phyloP scores from a whole-genome alignment of 2,113 vertebrate species.

The Blennius ocellaris region DNA sequence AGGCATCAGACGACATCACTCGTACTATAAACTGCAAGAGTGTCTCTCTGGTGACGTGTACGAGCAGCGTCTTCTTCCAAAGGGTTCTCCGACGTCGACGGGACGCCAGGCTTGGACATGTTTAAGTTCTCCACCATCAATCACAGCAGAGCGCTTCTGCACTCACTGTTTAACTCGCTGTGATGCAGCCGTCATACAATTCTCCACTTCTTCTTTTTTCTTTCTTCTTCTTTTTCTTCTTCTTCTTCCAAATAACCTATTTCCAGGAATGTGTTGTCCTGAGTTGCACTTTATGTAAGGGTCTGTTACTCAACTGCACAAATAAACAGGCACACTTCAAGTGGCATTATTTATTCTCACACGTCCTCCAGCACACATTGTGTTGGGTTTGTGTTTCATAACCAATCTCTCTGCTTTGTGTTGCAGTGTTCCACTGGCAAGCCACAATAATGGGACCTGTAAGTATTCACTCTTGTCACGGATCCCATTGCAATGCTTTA shows the following conservation, averaged over 20 bases:
- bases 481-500: background rate
- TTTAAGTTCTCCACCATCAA: background rate
- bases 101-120: slow-evolving; percentile 7
- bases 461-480: slow-evolving; percentile 80
- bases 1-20: slow-evolving; percentile 37
- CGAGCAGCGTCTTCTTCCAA: slow-evolving; percentile 8
- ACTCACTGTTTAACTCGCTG: no score
- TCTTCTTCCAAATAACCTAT: background rate
- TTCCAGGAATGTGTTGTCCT: slow-evolving; percentile 8
- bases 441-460: slow-evolving; percentile 99
- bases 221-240: no score
- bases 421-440: slow-evolving; percentile 99
- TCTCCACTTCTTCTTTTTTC: no score
- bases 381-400: slow-evolving; percentile 36
- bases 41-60: background rate
- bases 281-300: slow-evolving; percentile 21
- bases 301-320: slow-evolving; percentile 20
- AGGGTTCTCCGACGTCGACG: slow-evolving; percentile 20
- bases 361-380: slow-evolving; percentile 8
- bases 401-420: slow-evolving; percentile 69
- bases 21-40: background rate
- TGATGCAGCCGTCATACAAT: no score
- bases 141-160: background rate
- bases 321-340: slow-evolving; percentile 30
- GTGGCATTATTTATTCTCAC: slow-evolving; percentile 22